Conservation (phyloP, 2,888 invertebrate genomes). For the Sinelater perroti region DNA sequence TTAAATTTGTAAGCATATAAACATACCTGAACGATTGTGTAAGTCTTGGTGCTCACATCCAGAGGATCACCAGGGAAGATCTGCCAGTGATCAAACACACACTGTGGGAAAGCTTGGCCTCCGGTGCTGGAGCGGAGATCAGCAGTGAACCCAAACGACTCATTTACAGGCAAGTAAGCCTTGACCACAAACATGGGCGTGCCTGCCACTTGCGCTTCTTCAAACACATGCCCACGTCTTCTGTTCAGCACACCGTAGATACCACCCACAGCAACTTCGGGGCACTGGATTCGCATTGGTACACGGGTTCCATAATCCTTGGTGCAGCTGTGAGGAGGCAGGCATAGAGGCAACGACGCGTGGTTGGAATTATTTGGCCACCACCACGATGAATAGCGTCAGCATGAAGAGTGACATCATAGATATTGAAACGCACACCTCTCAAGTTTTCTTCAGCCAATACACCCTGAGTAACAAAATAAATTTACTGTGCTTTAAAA, state of each 20-base stretch:
- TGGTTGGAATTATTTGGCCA: constrained; percentile 99
- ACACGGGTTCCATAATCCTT: constrained; percentile 97
- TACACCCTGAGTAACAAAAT: constrained; percentile 82
- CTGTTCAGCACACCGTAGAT: constrained; percentile 98
- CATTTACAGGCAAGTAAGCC: constrained; percentile 98
- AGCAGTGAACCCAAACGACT: constrained; percentile 99
- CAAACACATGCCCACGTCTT: constrained; percentile 97
- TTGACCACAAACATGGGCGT: constrained; percentile 99
- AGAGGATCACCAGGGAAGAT: constrained; percentile 94
- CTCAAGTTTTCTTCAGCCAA: constrained; percentile 98
- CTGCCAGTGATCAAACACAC: constrained; percentile 99
- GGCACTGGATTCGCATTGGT: constrained; percentile 96
- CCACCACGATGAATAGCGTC: constrained; percentile 99
- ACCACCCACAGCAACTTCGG: constrained; percentile 94
- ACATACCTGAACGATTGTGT: constrained; percentile 77
- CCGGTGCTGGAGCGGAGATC: constrained; percentile 97
- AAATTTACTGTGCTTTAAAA: neutral
- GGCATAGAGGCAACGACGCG: constrained; percentile 97
- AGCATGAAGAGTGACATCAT: constrained; percentile 98
- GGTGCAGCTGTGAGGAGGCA: constrained; percentile 93
- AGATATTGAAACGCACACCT: constrained; percentile 93
- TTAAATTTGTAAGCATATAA: constrained; percentile 3
- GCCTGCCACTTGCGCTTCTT: constrained; percentile 92
- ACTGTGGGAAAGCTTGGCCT: constrained; percentile 99
- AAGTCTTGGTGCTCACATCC: constrained; percentile 79